These are phyloP conservation scores for Trachythela sp. DNA, from an alignment of 64 coral and sea anemone genomes.

Conservation along the genomic window DNA sequence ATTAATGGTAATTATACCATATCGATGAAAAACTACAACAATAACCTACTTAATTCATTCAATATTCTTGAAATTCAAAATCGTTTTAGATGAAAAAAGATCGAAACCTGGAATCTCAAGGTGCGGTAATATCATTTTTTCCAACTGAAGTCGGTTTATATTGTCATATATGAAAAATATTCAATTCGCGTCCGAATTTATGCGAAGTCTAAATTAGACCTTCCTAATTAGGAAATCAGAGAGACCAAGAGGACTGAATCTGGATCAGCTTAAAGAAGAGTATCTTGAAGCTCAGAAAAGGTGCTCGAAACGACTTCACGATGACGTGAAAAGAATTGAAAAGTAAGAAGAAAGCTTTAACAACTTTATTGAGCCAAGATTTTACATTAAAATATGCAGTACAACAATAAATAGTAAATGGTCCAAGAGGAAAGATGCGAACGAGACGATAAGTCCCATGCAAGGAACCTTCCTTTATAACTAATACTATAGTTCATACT, in stretches of 20 bases:
- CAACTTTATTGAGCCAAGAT: too few relatives aligned
- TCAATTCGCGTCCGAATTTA: too few relatives aligned
- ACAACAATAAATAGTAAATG: too few relatives aligned
- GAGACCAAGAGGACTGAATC: background rate
- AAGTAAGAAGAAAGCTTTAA: background rate
- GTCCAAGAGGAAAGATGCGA: too few relatives aligned
- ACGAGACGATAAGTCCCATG: too few relatives aligned
- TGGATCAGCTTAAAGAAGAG: background rate
- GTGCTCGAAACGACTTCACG: constrained; percentile 1
- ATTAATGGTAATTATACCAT: too few relatives aligned
- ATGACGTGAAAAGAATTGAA: background rate
- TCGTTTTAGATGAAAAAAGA: background rate
- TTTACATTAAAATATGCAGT: too few relatives aligned
- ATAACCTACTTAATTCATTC: background rate
- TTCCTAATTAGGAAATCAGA: background rate
- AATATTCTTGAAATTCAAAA: background rate
- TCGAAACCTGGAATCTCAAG: background rate
- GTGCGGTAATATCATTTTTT: background rate
- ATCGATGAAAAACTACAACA: too few relatives aligned
- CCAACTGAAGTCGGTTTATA: too few relatives aligned
- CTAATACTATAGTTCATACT: too few relatives aligned
- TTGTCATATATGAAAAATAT: too few relatives aligned
- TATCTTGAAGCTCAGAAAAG: background rate
- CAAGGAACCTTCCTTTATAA: too few relatives aligned
- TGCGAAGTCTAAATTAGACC: background rate